Percentiles rank a stretch among this genome's conserved stretches.
These are phyloP conservation scores for Ariopsis seemanni DNA, from an alignment of 2,113 vertebrate species.

Conservation along the genomic window DNA sequence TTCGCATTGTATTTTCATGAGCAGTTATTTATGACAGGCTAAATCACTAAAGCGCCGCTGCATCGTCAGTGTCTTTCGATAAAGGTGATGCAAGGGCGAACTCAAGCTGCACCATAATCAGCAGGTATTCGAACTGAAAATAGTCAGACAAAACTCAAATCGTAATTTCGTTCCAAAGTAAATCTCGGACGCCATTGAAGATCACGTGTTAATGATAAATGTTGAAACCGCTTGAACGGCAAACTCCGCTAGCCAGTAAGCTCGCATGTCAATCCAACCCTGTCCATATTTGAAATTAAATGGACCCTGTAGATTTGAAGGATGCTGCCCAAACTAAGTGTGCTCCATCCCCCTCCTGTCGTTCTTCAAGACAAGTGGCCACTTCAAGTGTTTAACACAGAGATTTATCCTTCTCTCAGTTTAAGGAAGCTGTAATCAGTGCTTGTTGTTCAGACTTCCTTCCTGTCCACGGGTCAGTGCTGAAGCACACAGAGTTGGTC, in stretches of 20 bases:
- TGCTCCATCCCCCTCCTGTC: not conserved
- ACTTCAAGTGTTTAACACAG: not conserved
- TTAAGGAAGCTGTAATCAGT: not conserved
- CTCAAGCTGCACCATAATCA: too few relatives aligned
- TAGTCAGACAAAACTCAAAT: too few relatives aligned
- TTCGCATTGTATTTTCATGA: not conserved
- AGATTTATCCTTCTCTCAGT: not conserved
- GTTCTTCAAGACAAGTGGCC: not conserved
- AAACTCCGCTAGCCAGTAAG: not conserved
- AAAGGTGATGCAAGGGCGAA: too few relatives aligned
- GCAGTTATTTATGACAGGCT: too few relatives aligned
- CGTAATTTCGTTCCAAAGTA: too few relatives aligned
- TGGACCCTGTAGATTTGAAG: not conserved
- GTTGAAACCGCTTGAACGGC: not conserved
- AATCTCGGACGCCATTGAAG: not conserved
- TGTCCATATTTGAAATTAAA: not conserved
- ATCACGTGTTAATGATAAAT: not conserved
- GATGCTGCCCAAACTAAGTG: not conserved
- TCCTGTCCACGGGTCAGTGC: not conserved
- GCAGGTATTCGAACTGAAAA: too few relatives aligned
- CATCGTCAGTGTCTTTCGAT: too few relatives aligned
- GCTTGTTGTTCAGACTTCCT: slow-evolving; percentile 7
- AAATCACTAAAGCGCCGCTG: too few relatives aligned
- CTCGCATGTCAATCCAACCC: not conserved
- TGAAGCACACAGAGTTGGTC: not conserved